Evolutionary conservation across 2,797 vertebrate genomes (phyloP).

Genomic region (Columba guinea): DNA sequence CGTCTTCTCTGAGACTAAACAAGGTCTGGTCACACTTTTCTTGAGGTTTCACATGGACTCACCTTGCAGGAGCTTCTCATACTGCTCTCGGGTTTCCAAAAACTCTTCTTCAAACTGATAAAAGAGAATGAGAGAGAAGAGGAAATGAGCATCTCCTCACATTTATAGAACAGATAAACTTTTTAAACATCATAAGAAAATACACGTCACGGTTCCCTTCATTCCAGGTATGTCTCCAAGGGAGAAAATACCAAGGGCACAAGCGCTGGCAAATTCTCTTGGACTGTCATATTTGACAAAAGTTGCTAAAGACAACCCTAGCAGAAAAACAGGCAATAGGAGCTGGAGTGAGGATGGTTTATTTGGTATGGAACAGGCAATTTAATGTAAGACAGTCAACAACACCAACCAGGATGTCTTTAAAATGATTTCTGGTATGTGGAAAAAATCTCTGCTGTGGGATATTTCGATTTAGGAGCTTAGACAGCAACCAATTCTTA

Average conservation of each 20-base stretch:
- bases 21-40: background rate
- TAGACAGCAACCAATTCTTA: background rate
- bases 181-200: background rate
- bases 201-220: background rate
- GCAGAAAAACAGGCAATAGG: background rate
- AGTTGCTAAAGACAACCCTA: background rate
- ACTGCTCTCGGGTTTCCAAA: conserved; percentile 81
- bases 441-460: background rate
- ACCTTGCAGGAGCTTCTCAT: conserved; percentile 82
- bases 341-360: background rate
- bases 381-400: background rate
- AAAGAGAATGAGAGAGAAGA: background rate
- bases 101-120: conserved; percentile 86
- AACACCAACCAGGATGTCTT: background rate
- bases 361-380: background rate
- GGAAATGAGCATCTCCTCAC: background rate
- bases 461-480: background rate
- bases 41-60: background rate
- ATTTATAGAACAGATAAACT: background rate
- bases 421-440: background rate
- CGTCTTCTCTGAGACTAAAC: background rate
- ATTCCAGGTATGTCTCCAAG: background rate
- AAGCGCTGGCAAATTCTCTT: background rate
- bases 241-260: background rate
- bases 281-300: background rate